Base-by-base conservation (phyloP, 2,113 vertebrate species). In the Pangasianodon hypophthalmus region DNA sequence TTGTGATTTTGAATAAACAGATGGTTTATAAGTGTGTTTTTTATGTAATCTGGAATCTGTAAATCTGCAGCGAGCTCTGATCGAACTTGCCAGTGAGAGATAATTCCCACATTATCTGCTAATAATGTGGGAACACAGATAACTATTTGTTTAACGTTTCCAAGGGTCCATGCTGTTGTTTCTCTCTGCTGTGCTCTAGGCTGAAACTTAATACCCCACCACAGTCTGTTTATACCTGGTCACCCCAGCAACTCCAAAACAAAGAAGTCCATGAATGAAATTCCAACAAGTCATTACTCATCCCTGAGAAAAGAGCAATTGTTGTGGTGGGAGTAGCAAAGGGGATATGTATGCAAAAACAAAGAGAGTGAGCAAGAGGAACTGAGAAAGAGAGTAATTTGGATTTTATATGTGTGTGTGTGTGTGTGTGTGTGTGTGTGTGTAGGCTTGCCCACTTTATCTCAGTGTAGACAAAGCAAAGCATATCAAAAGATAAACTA, bases 281-380 rank as follows among this genome's bases (percentile, higher is more conserved):
- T 96, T 95, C 95, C 93, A 95, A 91, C 64, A 92, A 94, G 93
- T 95, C 95, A 96, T 96, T 94, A 95, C 95, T 96, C 95, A 95
- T 91, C 85, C 89, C 86, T 89, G 93, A 96, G 95, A 96, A 96
- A 96, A 94, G 37, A 86, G 46, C 87, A 92, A 94, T 94, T 96
- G 95, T 96, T 96, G 93, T 92, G 93, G 79, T 87, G 60, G 73
- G 87, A 86, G 62, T 32, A 87, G 85, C 64, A 37, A 67, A 77
- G 87, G 86, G 54, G 82, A 88, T n/a, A 7, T 86, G 85, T 85
- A 54, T 87, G 85, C 85, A 54, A 71, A 75, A 44, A 54, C 83
- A 62, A 73, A 69, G 19, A 86, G 84, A 64, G 60, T 32, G 58
- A 69, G 73, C 21, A 71, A 60, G 67, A 54, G 37, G 21, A 50